These are phyloP conservation scores for Heliothis subflexa DNA, from an alignment of 1,140 invertebrate genomes.

Conservation along the genomic window DNA sequence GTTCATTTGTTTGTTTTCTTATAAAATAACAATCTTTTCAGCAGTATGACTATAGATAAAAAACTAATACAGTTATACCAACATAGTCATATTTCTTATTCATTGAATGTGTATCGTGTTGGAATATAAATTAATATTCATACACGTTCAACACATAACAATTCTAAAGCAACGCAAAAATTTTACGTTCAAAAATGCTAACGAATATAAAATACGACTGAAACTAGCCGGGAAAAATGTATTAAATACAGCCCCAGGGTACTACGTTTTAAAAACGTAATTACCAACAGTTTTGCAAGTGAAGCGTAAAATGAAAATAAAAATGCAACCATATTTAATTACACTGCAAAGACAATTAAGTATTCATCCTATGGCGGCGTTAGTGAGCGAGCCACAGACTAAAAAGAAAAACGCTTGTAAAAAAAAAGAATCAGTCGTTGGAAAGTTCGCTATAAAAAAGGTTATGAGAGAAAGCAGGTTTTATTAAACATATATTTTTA, in stretches of 20 bases:
- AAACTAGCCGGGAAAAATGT: not conserved
- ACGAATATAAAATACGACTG: constrained; percentile 16
- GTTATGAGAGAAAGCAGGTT: constrained; percentile 2
- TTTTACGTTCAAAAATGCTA: not conserved
- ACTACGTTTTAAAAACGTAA: constrained; percentile 25
- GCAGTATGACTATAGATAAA: too few relatives aligned
- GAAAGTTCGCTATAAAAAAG: constrained; percentile 13
- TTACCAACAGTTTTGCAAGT: constrained; percentile 11
- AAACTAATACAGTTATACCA: too few relatives aligned
- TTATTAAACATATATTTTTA: constrained; percentile 7
- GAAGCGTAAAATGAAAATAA: constrained; percentile 7
- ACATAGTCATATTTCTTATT: too few relatives aligned
- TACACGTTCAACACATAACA: not conserved
- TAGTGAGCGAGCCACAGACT: constrained; percentile 11
- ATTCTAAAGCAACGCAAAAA: not conserved
- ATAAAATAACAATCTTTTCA: too few relatives aligned
- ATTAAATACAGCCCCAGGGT: constrained; percentile 2
- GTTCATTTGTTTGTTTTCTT: too few relatives aligned
- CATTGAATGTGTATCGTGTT: too few relatives aligned
- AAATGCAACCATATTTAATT: constrained; percentile 3
- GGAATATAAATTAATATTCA: too few relatives aligned
- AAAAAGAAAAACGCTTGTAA: too few relatives aligned
- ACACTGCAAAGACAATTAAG: constrained; percentile 27
- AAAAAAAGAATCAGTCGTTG: constrained; percentile 8
- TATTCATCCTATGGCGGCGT: constrained; percentile 21